Percentiles rank a stretch among this genome's conserved stretches.
phyloP scores from a whole-genome alignment of 2,888 invertebrate genomes.

The Cephus runcator region DNA sequence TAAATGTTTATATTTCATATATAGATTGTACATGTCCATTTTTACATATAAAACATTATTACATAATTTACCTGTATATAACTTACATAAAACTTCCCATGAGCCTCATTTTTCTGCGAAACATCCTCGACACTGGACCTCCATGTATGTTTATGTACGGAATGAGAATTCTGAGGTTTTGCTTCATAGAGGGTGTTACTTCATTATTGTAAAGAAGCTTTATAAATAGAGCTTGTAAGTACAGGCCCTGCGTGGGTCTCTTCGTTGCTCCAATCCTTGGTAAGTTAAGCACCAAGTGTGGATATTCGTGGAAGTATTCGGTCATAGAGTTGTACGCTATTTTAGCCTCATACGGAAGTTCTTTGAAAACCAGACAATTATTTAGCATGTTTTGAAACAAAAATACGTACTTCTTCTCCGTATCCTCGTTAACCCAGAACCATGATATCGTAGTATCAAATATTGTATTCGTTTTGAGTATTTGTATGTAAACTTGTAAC shows the following conservation, averaged over 20 bases:
- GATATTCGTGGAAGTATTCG: conserved; percentile 25
- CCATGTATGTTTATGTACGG: conserved; percentile 23
- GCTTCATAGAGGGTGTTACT: conserved; percentile 11
- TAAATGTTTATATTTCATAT: neutral
- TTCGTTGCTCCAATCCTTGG: conserved; percentile 28
- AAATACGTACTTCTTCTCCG: neutral
- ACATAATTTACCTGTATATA: neutral
- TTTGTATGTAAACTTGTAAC: conserved; percentile 18
- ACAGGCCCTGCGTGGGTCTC: conserved; percentile 28
- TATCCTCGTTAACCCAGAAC: conserved; percentile 19
- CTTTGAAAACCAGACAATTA: conserved; percentile 26
- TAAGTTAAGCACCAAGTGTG: conserved; percentile 25
- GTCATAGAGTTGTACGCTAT: conserved; percentile 31
- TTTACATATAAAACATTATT: neutral
- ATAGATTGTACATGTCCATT: neutral
- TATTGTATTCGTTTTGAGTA: neutral
- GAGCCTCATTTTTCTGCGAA: neutral
- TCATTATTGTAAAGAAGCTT: conserved; percentile 17
- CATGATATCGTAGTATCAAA: conserved; percentile 16
- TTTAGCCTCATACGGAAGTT: conserved; percentile 24
- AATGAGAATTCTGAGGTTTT: conserved; percentile 19
- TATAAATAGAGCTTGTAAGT: conserved; percentile 26
- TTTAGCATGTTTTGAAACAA: conserved; percentile 14
- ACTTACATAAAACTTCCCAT: neutral
- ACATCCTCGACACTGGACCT: conserved; percentile 7